These are phyloP conservation scores for Meles meles DNA, from an alignment of 2,113 vertebrate species.

Conservation along the genomic window DNA sequence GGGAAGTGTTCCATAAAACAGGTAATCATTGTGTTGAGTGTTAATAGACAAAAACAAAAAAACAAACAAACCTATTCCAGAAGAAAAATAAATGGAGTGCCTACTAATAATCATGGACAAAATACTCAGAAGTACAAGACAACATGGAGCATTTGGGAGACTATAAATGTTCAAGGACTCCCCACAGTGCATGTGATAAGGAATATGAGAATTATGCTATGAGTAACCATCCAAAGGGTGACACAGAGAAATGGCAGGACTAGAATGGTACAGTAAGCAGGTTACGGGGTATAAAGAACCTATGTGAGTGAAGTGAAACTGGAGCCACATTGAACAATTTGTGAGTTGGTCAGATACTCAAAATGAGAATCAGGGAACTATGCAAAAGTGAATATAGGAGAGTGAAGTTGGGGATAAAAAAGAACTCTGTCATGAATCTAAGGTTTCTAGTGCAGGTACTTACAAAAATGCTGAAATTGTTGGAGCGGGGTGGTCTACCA, in stretches of 20 bases:
- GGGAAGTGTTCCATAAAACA: neutral
- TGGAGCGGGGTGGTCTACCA: neutral
- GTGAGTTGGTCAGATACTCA: neutral
- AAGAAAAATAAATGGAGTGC: neutral
- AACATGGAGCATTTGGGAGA: neutral
- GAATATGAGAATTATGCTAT: neutral
- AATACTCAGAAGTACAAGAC: neutral
- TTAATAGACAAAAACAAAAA: neutral
- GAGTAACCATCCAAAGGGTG: neutral
- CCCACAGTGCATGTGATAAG: neutral
- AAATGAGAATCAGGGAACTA: neutral
- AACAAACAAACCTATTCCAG: neutral
- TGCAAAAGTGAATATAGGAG: neutral
- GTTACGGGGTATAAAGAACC: neutral
- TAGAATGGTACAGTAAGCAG: neutral
- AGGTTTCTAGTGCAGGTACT: neutral
- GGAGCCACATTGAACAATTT: neutral
- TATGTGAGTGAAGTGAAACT: neutral
- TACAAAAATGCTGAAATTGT: neutral
- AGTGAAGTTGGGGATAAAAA: neutral
- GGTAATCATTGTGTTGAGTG: neutral
- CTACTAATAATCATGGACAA: neutral
- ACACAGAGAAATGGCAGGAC: neutral
- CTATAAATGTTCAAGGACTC: neutral
- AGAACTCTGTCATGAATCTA: neutral